These are phyloP conservation scores for Drosophila macrospina DNA, from an alignment of 2,888 invertebrate species.

Conservation along the genomic window DNA sequence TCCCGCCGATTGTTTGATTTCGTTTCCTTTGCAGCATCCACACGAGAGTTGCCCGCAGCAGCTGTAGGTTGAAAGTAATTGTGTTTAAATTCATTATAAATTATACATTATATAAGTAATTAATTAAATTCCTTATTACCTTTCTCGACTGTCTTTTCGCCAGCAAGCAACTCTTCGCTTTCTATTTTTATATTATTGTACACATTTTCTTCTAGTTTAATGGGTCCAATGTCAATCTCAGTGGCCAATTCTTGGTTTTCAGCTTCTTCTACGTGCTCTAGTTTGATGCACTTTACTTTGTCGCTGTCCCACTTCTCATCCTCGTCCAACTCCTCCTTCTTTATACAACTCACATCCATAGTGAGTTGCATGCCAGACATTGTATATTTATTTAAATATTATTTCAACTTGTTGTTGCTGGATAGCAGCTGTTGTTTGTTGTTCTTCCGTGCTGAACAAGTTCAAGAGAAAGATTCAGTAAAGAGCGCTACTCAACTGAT, in stretches of 20 bases:
- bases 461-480: background rate
- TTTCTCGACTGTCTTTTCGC: background rate
- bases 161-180: background rate
- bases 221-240: slow-evolving; percentile 30
- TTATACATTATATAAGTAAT: too few species aligned
- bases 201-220: slow-evolving; percentile 11
- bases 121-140: slow-evolving; percentile 1
- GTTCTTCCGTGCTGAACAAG: background rate
- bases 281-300: slow-evolving; percentile 1
- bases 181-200: background rate
- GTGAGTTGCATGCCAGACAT: slow-evolving; percentile 1
- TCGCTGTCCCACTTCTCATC: background rate
- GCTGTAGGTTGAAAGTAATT: background rate
- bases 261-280: background rate
- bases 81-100: too few species aligned
- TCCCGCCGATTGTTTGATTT: slow-evolving; percentile 30
- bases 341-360: slow-evolving; percentile 8
- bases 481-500: background rate
- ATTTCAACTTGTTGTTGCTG: slow-evolving; percentile 2
- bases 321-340: background rate
- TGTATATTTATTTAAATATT: background rate
- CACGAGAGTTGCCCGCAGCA: background rate
- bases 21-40: background rate
- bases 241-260: background rate
- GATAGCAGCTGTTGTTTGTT: slow-evolving; percentile 5